A percentile compares a stretch with the other conserved stretches of the same genome.
These are phyloP conservation scores for Pampus argenteus DNA, from an alignment of 2,797 vertebrate species.

Conservation along the genomic window DNA sequence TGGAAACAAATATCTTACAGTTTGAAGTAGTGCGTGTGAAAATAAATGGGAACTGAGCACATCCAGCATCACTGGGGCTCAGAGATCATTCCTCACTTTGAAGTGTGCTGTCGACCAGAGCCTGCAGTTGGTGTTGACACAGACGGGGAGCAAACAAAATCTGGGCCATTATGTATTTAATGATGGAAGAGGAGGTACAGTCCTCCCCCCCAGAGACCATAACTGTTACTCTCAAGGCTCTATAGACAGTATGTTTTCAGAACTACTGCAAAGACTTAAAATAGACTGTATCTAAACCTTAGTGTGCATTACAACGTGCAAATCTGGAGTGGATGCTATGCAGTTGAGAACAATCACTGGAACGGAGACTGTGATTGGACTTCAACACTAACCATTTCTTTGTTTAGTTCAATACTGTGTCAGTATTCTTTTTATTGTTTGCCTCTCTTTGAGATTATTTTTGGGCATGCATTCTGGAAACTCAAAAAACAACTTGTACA, in stretches of 20 bases:
- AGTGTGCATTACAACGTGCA: conserved; percentile 28
- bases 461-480: conserved; percentile 2
- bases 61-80: conserved; percentile 53
- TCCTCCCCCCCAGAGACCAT: conserved; percentile 32
- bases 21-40: conserved; percentile 39
- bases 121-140: conserved; percentile 70
- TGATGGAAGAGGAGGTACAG: conserved; percentile 56
- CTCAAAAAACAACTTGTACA: background rate
- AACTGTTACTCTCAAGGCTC: conserved; percentile 38
- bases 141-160: conserved; percentile 71
- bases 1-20: conserved; percentile 57
- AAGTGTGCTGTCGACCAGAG: conserved; percentile 64
- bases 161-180: conserved; percentile 75
- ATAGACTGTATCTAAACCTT: conserved; percentile 28
- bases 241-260: conserved; percentile 45
- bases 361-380: background rate
- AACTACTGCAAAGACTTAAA: conserved; percentile 30
- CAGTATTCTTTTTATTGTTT: conserved; percentile 7
- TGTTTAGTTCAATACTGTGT: background rate
- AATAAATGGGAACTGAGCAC: conserved; percentile 49
- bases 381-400: background rate
- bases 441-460: background rate
- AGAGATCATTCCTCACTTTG: conserved; percentile 73
- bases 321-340: conserved; percentile 13
- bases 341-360: conserved; percentile 11